Base-by-base conservation (phyloP, 2,797 vertebrate genomes). In the Pyrocephalus nanus region DNA sequence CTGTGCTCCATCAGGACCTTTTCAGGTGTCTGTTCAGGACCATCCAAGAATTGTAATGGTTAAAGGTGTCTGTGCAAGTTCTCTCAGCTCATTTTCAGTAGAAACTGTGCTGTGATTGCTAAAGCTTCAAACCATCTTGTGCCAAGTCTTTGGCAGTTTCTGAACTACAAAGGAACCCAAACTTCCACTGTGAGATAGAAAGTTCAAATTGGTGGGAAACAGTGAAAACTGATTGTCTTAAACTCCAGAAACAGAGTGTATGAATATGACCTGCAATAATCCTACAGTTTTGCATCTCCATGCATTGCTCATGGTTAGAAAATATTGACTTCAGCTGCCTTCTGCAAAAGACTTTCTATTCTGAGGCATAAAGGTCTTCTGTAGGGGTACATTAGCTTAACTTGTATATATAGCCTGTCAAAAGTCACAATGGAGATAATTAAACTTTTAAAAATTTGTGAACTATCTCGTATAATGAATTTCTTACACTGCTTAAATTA, bases 371-470 rank as follows among this genome's bases (percentile, higher is more conserved):
- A 40, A 16, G 2, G 55, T 86, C 53, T 83, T 86, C 88, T 90
- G 32, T 23, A 74, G 92, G 75, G 61, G 72, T 61, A 42, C 53
- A 34, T 80, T 89, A 75, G 27, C 54, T 92, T 75, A 76, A 87
- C 17, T 69, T 64, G 11, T 17, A 50, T 57, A 23, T 90, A n/a
- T 78, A 48, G 67, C 58, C n/a, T 48, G 36, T 82, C 85, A 83
- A 62, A 36, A 85, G 91, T 84, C 71, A 84, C 61, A 93, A 91
- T 73, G 66, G 84, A 69, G 76, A 73, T 61, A 82, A 92, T 79
- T 83, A 73, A 92, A 53, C 34, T 96, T 92, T 70, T 54, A 95
- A 96, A 96, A 27, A 32, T 43, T 66, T 75, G 66, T 73, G 80
- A 86, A 88, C 43, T 27, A 42, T n/a, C 64, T 88, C 38, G 14